phyloP scores from a whole-genome alignment of 2,888 invertebrate species.

The Cheilosia scutellata region DNA sequence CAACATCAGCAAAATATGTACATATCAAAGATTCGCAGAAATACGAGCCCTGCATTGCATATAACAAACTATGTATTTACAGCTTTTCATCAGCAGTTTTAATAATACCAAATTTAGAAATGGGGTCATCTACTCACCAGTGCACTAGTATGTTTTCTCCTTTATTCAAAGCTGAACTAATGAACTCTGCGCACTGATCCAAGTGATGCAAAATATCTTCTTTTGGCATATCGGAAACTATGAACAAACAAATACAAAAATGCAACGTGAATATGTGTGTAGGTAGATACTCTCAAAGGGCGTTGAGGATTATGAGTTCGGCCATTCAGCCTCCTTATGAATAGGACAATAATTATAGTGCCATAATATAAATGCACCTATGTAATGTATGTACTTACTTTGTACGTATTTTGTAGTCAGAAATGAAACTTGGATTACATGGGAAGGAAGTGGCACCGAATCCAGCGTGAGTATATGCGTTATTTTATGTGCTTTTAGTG shows the following conservation, averaged over 20 bases:
- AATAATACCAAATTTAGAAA: not conserved
- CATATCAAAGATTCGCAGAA: too few species aligned
- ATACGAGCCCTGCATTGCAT: too few species aligned
- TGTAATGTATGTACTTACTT: constrained; percentile 84
- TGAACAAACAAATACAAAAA: constrained; percentile 54
- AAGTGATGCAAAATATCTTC: constrained; percentile 93
- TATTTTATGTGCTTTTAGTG: constrained; percentile 88
- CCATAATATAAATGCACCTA: not conserved
- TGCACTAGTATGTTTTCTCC: constrained; percentile 92
- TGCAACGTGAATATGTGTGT: constrained; percentile 22
- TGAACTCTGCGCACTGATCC: constrained; percentile 91
- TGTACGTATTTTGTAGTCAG: constrained; percentile 91
- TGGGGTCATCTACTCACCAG: constrained; percentile 86
- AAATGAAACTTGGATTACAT: constrained; percentile 88
- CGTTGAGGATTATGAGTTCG: constrained; percentile 11
- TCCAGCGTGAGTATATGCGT: constrained; percentile 93
- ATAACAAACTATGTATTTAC: too few species aligned
- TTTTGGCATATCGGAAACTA: constrained; percentile 92
- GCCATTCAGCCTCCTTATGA: constrained; percentile 22
- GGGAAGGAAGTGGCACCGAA: constrained; percentile 92
- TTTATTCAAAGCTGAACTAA: constrained; percentile 87
- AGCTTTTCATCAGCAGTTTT: too few species aligned
- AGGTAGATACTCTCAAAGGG: not conserved
- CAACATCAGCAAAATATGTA: too few species aligned
- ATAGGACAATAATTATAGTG: constrained; percentile 2